Evolutionary conservation across 2,113 vertebrate species (phyloP).

Genomic region (Odontophorus gujanensis): DNA sequence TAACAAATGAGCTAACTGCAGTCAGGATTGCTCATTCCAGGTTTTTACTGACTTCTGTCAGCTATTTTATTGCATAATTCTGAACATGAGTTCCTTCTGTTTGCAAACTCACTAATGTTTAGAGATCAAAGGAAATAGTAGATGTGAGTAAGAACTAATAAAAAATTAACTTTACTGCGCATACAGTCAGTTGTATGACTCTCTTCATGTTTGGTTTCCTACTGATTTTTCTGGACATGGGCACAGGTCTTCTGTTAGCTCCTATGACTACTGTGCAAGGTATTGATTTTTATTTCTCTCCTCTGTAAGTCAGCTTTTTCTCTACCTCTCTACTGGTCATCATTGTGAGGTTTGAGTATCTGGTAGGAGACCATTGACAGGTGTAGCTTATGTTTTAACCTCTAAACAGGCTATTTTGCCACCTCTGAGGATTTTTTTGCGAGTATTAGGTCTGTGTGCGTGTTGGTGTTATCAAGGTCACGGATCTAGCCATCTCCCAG

Average conservation of each 20-base stretch:
- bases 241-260: neutral
- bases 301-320: neutral
- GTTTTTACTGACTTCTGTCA: neutral
- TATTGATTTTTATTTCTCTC: neutral
- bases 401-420: neutral
- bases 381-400: neutral
- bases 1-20: neutral
- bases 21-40: neutral
- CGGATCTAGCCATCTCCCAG: neutral
- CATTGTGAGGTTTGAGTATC: neutral
- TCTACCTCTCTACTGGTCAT: neutral
- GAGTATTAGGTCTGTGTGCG: neutral
- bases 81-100: neutral
- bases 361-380: neutral
- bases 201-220: neutral
- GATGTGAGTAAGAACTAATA: neutral
- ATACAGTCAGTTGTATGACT: too few relatives aligned
- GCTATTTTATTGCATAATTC: neutral
- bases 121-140: neutral
- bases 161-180: neutral
- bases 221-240: neutral
- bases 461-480: neutral
- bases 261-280: neutral
- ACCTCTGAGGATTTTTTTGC: neutral
- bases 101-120: neutral